A percentile compares a stretch with the other conserved stretches of the same genome.
Conservation (phyloP, 2,888 invertebrate genomes). For the Sphaerophoria taeniata region DNA sequence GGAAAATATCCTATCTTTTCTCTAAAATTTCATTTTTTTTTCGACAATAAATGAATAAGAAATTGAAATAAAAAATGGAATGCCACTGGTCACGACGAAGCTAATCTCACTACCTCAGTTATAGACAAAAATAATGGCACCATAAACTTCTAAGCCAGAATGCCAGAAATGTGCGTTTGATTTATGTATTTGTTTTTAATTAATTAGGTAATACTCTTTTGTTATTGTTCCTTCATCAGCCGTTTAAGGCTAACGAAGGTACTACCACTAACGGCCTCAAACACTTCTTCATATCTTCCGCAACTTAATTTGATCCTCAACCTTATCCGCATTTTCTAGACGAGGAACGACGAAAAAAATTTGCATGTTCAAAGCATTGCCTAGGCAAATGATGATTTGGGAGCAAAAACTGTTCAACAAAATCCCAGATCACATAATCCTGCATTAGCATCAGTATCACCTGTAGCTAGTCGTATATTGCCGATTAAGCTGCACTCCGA, state of each 20-base stretch:
- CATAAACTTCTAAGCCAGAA: too few species aligned
- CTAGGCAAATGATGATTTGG: not conserved
- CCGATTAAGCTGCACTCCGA: not conserved
- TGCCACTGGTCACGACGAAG: too few species aligned
- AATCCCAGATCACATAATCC: not conserved
- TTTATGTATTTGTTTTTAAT: too few species aligned
- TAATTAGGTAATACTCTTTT: too few species aligned
- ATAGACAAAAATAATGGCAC: too few species aligned
- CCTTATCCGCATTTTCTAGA: not conserved
- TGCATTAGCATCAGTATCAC: constrained; percentile 22
- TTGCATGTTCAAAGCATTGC: constrained; percentile 8
- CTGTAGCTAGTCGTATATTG: not conserved
- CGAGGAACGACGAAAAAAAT: not conserved
- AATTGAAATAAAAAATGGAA: too few species aligned
- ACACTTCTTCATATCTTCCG: not conserved
- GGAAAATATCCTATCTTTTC: too few species aligned
- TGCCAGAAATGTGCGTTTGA: too few species aligned
- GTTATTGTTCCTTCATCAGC: constrained; percentile 7
- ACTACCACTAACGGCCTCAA: not conserved
- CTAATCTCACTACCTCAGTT: too few species aligned
- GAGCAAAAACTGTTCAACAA: not conserved
- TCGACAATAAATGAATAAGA: too few species aligned
- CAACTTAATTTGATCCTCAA: constrained; percentile 4
- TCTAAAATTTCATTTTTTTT: too few species aligned
- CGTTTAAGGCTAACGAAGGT: not conserved